Evolutionary conservation across 2,888 invertebrate species (phyloP).

Genomic region (Calameuta idolon): DNA sequence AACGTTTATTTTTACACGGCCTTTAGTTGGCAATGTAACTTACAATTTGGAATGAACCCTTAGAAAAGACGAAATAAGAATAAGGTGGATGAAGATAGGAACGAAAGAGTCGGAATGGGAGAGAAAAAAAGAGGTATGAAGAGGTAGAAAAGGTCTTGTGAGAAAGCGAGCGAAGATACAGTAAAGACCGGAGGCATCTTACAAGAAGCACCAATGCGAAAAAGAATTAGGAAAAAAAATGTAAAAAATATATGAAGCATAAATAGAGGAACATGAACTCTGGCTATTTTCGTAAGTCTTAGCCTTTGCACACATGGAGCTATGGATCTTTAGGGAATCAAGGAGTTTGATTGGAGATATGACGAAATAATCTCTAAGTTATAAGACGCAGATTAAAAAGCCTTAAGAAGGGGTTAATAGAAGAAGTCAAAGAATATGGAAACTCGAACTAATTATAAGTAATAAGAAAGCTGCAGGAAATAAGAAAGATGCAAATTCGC

Average conservation of each 20-base stretch:
- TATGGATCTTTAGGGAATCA: no score
- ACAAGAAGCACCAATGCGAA: constrained; percentile 12
- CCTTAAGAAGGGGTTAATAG: no score
- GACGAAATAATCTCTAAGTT: no score
- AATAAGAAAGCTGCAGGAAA: background rate
- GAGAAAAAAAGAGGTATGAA: background rate
- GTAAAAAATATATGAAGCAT: no score
- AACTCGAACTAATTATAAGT: background rate
- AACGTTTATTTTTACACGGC: background rate
- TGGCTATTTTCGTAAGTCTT: no score
- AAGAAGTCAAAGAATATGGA: background rate
- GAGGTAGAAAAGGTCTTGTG: constrained; percentile 9
- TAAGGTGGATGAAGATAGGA: background rate
- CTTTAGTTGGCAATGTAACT: background rate
- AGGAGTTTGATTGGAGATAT: no score
- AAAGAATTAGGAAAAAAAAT: no score
- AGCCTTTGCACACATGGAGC: no score
- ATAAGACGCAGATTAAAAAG: no score
- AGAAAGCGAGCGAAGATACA: background rate
- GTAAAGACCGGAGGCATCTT: constrained; percentile 10
- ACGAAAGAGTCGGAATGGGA: background rate
- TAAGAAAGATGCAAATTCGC: background rate
- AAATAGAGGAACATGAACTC: no score
- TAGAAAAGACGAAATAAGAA: background rate
- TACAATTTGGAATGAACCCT: background rate